A percentile compares a stretch with the other conserved stretches of the same genome.
Evolutionary conservation across 1,140 invertebrate species (phyloP).

Genomic region (Drusus annulatus): DNA sequence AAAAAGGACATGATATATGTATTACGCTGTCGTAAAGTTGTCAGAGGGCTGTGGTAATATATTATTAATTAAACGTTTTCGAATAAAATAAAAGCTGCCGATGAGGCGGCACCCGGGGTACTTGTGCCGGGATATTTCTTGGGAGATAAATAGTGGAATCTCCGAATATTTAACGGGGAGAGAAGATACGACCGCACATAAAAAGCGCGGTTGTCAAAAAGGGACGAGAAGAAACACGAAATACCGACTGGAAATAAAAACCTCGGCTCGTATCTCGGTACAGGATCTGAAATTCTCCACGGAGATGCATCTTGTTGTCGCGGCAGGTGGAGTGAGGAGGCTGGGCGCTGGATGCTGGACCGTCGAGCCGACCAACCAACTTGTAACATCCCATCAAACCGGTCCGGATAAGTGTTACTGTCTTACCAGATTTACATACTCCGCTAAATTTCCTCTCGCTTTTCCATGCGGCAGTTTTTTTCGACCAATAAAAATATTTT

Average conservation of each 20-base stretch:
- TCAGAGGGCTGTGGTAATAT: slow-evolving; percentile 5
- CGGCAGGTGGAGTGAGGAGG: slow-evolving; percentile 42
- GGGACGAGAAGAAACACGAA: slow-evolving; percentile 35
- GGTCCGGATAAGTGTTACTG: slow-evolving; percentile 38
- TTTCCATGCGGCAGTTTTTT: not conserved
- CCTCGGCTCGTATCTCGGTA: slow-evolving; percentile 30
- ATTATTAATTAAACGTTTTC: slow-evolving; percentile 43
- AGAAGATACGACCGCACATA: slow-evolving; percentile 8
- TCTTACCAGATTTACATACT: slow-evolving; percentile 25
- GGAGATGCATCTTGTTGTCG: slow-evolving; percentile 40
- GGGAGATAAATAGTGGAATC: slow-evolving; percentile 19
- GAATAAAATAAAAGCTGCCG: slow-evolving; percentile 17
- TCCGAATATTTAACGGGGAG: slow-evolving; percentile 17
- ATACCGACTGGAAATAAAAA: slow-evolving; percentile 49
- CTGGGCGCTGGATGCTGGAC: not conserved
- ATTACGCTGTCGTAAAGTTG: slow-evolving; percentile 21
- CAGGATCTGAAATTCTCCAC: slow-evolving; percentile 41
- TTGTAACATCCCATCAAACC: slow-evolving; percentile 29
- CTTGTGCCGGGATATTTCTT: not conserved
- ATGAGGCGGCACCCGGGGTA: slow-evolving; percentile 16
- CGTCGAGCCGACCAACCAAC: not conserved
- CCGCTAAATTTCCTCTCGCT: slow-evolving; percentile 38
- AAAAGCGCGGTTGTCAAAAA: slow-evolving; percentile 44
- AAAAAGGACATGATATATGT: slow-evolving; percentile 23
- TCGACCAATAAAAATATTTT: too few species aligned